Evolutionary conservation across 2,797 vertebrate genomes (phyloP).

Genomic region (Carcharodon carcharias): DNA sequence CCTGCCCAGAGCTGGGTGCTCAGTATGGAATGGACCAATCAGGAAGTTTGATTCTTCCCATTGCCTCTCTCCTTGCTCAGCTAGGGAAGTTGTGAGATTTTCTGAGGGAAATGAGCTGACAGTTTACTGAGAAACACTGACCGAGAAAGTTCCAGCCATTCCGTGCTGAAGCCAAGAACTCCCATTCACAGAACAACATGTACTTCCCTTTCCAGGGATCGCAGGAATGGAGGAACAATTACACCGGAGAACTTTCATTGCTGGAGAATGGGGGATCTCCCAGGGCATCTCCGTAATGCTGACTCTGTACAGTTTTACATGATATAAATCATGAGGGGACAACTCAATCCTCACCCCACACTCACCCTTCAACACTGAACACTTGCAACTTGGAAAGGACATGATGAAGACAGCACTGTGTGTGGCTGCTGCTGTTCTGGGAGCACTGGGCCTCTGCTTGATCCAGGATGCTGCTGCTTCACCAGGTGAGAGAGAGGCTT

Average conservation of each 20-base stretch:
- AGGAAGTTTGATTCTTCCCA: background rate
- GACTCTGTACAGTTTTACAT: background rate
- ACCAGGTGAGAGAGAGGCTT: background rate
- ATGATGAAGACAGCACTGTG: constrained; percentile 11
- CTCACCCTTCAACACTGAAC: background rate
- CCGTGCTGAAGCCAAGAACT: background rate
- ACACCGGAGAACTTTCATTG: background rate
- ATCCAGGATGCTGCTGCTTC: background rate
- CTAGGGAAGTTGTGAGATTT: background rate
- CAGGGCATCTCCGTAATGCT: background rate
- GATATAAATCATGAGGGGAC: background rate
- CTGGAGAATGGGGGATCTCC: background rate
- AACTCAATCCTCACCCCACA: background rate
- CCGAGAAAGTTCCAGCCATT: background rate
- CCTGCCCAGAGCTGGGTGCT: background rate
- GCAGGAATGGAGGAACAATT: background rate
- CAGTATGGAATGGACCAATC: background rate
- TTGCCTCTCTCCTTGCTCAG: background rate
- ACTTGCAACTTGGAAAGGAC: background rate
- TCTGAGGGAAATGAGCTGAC: background rate
- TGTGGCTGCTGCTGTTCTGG: background rate
- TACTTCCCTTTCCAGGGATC: background rate
- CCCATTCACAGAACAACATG: background rate
- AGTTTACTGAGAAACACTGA: background rate
- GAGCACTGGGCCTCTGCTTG: background rate